A percentile compares a stretch with the other conserved stretches of the same genome.
phyloP scores from a whole-genome alignment of 2,888 invertebrate species.

The Eristalinus sepulchralis region DNA sequence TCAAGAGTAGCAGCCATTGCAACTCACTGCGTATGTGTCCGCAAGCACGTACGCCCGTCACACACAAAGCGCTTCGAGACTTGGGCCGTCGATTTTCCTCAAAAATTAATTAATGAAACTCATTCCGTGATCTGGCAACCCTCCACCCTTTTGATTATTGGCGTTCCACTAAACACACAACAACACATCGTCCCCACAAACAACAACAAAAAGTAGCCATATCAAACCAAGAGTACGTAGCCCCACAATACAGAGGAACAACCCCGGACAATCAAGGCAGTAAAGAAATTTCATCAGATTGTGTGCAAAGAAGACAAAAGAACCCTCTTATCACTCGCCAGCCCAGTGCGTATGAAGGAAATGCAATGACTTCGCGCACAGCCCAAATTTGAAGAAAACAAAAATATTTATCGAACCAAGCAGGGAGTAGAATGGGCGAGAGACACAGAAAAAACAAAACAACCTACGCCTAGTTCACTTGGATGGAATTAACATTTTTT shows the following conservation, averaged over 20 bases:
- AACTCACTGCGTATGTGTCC: background rate
- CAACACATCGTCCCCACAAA: constrained; percentile 9
- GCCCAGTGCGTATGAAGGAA: constrained; percentile 37
- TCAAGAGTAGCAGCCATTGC: background rate
- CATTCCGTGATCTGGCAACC: constrained; percentile 37
- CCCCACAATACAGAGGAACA: background rate
- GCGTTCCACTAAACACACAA: background rate
- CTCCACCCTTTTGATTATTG: background rate
- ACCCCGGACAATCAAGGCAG: constrained; percentile 1
- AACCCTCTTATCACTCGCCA: background rate
- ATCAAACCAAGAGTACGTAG: background rate
- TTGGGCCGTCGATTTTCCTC: background rate
- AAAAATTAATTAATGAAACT: background rate
- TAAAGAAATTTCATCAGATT: constrained; percentile 49
- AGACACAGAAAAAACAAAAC: background rate
- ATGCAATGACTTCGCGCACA: constrained; percentile 32
- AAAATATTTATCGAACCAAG: background rate
- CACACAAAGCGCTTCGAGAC: background rate
- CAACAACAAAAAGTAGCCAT: constrained; percentile 1
- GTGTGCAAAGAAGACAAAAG: constrained; percentile 45
- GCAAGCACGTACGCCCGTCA: background rate
- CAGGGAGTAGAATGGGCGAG: background rate
- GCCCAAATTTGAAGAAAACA: background rate
- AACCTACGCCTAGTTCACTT: background rate
- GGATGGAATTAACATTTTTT: background rate